These are phyloP conservation scores for Globicephala melas DNA, from an alignment of 2,113 vertebrate species.

Conservation along the genomic window DNA sequence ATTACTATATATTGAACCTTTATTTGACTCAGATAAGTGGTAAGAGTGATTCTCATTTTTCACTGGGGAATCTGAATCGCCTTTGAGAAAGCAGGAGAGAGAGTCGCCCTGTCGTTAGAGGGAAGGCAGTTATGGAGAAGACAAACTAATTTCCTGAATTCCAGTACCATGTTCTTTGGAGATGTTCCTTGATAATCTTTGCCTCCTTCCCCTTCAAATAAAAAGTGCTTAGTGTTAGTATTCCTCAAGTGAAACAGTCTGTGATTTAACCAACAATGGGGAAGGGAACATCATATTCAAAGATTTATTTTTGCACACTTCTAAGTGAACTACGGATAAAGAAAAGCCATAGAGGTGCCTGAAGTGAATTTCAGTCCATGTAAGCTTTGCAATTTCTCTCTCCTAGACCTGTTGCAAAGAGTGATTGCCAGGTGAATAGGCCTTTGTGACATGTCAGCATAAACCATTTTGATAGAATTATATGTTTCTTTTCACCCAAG, in stretches of 20 bases:
- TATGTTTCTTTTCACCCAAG: not conserved
- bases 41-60: not conserved
- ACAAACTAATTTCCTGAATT: not conserved
- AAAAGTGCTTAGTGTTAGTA: not conserved
- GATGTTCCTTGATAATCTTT: not conserved
- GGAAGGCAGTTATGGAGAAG: not conserved
- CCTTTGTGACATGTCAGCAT: not conserved
- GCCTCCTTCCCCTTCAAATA: not conserved
- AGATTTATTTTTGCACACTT: not conserved
- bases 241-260: not conserved
- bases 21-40: not conserved
- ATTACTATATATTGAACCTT: not conserved
- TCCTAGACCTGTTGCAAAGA: not conserved
- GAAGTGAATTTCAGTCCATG: not conserved
- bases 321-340: not conserved
- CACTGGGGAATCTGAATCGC: not conserved
- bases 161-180: not conserved
- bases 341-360: not conserved
- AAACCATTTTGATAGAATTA: constrained; percentile 47
- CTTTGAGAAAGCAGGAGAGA: not conserved
- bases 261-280: not conserved
- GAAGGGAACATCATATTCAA: not conserved
- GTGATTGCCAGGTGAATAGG: not conserved
- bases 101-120: not conserved
- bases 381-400: not conserved